Evolutionary conservation across 2,797 vertebrate genomes (phyloP), one percentile per base, ranked within the genome.

Genomic region (Neostethus bicornis): DNA sequence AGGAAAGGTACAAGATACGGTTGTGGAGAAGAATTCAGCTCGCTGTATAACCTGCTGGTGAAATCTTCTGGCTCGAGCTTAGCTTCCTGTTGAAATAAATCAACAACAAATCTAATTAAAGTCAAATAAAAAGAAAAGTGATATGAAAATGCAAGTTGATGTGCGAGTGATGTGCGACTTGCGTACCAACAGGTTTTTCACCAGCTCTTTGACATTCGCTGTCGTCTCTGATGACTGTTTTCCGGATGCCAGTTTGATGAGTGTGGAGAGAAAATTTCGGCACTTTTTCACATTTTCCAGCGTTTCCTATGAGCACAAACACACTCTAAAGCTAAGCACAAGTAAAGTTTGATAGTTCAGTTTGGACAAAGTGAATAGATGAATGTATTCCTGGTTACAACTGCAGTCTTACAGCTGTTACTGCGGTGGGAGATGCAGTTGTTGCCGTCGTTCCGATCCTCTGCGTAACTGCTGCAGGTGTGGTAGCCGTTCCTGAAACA

Each of bases 211-310:
- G 79, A 96, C 95, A 0, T 95, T 97, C 38, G 94, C 94, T 0
- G 93, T 93, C 0, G 94, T 96, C 84, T 96, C 94, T 21, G 94
- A 79, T 2, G 95, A 95, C 87, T 96, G 95, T 75, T 96, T 96
- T 34, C 93, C 93, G 63, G 95, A 96, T 25, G 95, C 94, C 86
- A 96, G 87, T 81, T 97, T 96, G 83, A 97, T 97, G 76, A 96
- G 86, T 0, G 95, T 96, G 2, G 94, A 96, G 45, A 97, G 83
- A 83, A 97, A 96, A 83, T 96, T 96, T 87, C 93, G 91, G 77
- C 95, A 97, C 84, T 97, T 97, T 83, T 97, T 96, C 85, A 97
- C 95, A 79, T 96, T 96, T 83, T 97, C 95, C 87, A 96, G 92
- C 2, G 94, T 96, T 90, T 97, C 95, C 95, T 97, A 73, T 26